Conservation (phyloP, 1,140 invertebrate genomes). For the Galleria mellonella region DNA sequence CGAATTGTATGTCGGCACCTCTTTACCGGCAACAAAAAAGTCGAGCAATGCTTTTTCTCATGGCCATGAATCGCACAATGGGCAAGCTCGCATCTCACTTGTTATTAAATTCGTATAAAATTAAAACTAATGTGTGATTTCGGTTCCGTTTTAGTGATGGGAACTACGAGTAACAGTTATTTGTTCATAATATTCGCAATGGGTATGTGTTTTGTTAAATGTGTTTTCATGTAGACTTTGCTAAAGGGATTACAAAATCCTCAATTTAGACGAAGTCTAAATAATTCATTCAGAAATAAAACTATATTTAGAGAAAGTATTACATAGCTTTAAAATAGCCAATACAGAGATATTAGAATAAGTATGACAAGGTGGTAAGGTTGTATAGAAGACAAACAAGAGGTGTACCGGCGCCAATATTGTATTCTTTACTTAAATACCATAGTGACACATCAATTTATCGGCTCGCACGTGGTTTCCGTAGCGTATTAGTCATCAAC, state of each 20-base stretch:
- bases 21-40: slow-evolving; percentile 65
- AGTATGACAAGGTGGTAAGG: no score
- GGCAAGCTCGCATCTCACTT: slow-evolving; percentile 46
- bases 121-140: slow-evolving; percentile 71
- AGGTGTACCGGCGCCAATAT: not conserved
- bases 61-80: slow-evolving; percentile 53
- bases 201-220: not conserved
- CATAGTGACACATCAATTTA: slow-evolving; percentile 1
- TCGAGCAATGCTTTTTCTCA: slow-evolving; percentile 56
- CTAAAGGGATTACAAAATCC: no score
- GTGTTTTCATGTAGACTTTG: no score
- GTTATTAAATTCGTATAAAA: slow-evolving; percentile 75
- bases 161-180: slow-evolving; percentile 52
- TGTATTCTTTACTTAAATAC: not conserved
- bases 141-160: slow-evolving; percentile 65
- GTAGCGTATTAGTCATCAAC: no score
- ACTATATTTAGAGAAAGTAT: no score
- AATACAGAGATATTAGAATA: no score
- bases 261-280: no score
- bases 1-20: slow-evolving; percentile 64
- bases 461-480: not conserved
- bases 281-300: no score
- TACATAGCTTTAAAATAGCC: no score
- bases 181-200: slow-evolving; percentile 18
- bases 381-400: no score